Base-by-base conservation (phyloP, 2,113 vertebrate genomes). In the Platanista minor region DNA sequence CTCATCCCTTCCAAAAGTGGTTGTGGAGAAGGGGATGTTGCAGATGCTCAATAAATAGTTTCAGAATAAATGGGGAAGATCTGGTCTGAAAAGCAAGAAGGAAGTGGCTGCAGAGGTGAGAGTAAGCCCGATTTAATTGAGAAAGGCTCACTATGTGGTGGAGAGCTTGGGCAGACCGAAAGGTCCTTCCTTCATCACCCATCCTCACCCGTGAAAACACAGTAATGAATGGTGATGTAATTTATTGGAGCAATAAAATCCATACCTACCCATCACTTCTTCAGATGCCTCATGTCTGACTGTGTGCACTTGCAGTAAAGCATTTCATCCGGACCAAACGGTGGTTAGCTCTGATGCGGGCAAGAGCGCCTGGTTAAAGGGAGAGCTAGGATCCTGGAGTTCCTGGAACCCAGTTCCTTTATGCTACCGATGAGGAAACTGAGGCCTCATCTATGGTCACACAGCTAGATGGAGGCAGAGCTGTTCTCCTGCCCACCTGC, bases 201-300 rank as follows among this genome's bases (percentile, higher is more conserved):
- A 49, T 52, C 75, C 54, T n/a, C 72, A 75, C 75, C 96, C n/a
- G 27, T 23, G 69, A 54, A 93, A 87, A 66, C 80, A 52, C 33
- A 83, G 74, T 82, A 41, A 78, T 62, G 67, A 87, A 78, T 64
- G 59, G 46, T 46, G 62, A 61, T 33, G 41, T 18, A 52, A 31
- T 94, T 93, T 91, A 96, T 27, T 27, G 36, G 12, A 71, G 77
- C 83, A 78, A 89, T 91, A 81, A 89, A 95, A 92, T 29, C 15
- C 62, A 49, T 94, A 61, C 64, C 71, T 74, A 77, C 54, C 21
- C 90, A 41, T 92, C 89, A 46, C 33, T 1, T 29, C 39, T 75
- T 61, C 88, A 20, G 66, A 36, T 80, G 86, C 96, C n/a, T 91
- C 95, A 82, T 20, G 36, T 84, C 41, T 81, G 91, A 82, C 15